phyloP scores from a whole-genome alignment of 2,888 invertebrate species.

The Tanytarsus gracilentus region DNA sequence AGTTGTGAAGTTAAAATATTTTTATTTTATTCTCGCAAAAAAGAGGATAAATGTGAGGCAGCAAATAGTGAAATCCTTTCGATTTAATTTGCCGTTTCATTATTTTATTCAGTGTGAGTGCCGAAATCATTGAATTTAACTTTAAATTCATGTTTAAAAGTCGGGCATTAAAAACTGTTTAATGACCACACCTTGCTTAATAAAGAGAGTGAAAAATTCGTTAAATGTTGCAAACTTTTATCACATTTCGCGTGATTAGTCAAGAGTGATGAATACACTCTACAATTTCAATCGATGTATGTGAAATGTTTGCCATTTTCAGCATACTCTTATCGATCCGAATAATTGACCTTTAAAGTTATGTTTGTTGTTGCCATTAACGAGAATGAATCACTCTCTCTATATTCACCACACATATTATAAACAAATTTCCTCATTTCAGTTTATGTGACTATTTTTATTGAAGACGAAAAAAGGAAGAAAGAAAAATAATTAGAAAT shows the following conservation, averaged over 20 bases:
- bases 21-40: constrained; percentile 8
- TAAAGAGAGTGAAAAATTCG: neutral
- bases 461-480: neutral
- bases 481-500: neutral
- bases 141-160: no score
- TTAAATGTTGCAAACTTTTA: neutral
- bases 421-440: no score
- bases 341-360: no score
- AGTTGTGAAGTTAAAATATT: neutral
- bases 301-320: no score
- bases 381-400: no score
- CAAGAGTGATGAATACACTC: no score
- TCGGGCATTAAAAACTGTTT: neutral
- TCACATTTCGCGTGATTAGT: neutral
- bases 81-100: constrained; percentile 13
- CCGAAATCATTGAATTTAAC: neutral
- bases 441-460: neutral
- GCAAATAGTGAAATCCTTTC: neutral
- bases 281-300: no score
- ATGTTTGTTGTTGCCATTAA: no score
- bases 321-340: no score
- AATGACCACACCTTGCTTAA: constrained; percentile 22
- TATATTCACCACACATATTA: no score
- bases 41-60: constrained; percentile 20
- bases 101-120: constrained; percentile 19